These are phyloP conservation scores for Odontesthes bonariensis DNA, from an alignment of 2,113 vertebrate species.

Conservation along the genomic window DNA sequence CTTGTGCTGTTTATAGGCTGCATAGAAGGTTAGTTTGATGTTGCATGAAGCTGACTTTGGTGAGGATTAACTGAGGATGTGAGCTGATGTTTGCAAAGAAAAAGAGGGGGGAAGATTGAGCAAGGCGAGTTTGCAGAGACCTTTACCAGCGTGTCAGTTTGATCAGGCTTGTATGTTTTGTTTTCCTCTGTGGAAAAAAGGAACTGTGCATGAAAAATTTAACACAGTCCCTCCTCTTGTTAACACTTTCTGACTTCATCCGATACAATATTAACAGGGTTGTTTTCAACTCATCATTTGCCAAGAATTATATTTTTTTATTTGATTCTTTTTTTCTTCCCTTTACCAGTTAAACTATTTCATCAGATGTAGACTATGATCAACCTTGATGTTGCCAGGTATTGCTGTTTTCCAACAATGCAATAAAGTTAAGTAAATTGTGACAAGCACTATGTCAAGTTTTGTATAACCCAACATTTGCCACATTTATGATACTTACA, in stretches of 20 bases:
- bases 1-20: slow-evolving; percentile 41
- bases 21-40: slow-evolving; percentile 35
- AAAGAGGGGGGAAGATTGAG: not conserved
- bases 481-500: not conserved
- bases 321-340: not conserved
- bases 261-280: slow-evolving; percentile 61
- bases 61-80: slow-evolving; percentile 24
- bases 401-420: not conserved
- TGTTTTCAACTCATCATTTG: slow-evolving; percentile 51
- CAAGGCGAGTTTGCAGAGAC: slow-evolving; percentile 36
- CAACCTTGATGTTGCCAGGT: slow-evolving; percentile 6
- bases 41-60: slow-evolving; percentile 35
- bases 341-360: slow-evolving; percentile 18
- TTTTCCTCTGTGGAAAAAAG: slow-evolving; percentile 46
- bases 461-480: not conserved
- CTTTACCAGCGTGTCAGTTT: slow-evolving; percentile 57
- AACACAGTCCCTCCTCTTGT: slow-evolving; percentile 54
- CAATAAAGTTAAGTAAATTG: not conserved
- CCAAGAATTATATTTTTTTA: not conserved
- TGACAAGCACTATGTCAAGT: too few species aligned
- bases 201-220: slow-evolving; percentile 65
- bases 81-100: slow-evolving; percentile 19
- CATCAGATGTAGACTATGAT: slow-evolving; percentile 1
- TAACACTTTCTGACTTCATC: slow-evolving; percentile 52
- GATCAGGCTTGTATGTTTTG: slow-evolving; percentile 53